Base-by-base conservation (phyloP, 1,140 invertebrate genomes). In the Apis dorsata region DNA sequence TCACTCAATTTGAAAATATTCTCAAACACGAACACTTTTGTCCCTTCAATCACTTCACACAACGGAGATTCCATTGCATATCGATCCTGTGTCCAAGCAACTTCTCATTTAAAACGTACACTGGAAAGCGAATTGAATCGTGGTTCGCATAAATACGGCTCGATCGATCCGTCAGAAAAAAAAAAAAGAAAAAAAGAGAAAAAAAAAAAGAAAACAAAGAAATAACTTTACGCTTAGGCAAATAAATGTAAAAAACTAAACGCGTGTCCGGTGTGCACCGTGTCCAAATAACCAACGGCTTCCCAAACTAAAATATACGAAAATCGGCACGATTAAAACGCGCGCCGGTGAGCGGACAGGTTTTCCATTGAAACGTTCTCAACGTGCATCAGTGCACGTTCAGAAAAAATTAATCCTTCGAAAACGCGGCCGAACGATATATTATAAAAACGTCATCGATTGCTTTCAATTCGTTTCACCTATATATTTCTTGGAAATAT, bases 171-270 rank as follows among this genome's bases (percentile, higher is more conserved):
- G 5, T 19, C n/a, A 49, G 11, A 19, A 68, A 44, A 63, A 11
- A 28, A 10, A 63, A 24, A 11, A 7, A 15, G 10, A 21, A 59
- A 21, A 17, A 15, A 57, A n/a, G n/a, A n/a, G n/a, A 17, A 2
- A 7, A 57, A 57, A 19, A 12, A 10, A 65, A 34, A 24, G 15
- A 68, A 17, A 68, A 49, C 24, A 0, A 2, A 49, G n/a, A 21
- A 28, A 12, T 28, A 68, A 69, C 21, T 24, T 49, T n/a, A 28
- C 15, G 21, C 19, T 13, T 9, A 44, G 10, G 69, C 8, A 24
- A 72, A 80, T 80, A 55, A 80, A 73, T 34, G 78, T 72, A 19
- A 79, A 44, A 44, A 55, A n/a, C 34, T 49, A 49, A 24, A 24
- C 2, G n/a, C 9, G 65, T 65, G 53, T n/a, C 24, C 74, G 11